These are phyloP conservation scores for Acrobasis consociella DNA, from an alignment of 2,888 invertebrate species.

Conservation along the genomic window DNA sequence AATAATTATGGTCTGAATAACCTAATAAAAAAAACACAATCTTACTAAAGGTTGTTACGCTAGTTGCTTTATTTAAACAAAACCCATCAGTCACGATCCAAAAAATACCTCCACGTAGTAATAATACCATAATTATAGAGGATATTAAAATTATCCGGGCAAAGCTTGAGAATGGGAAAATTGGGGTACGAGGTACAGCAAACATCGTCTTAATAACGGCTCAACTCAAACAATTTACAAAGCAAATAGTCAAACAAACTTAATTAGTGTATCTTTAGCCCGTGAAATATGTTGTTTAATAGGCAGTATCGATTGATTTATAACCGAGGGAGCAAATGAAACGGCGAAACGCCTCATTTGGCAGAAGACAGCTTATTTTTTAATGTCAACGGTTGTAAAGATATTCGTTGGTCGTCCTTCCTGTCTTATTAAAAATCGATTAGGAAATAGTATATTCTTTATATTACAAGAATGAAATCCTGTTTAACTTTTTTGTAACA, in stretches of 20 bases:
- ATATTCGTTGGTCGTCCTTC: neutral
- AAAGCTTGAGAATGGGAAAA: constrained; percentile 49
- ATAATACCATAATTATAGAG: constrained; percentile 24
- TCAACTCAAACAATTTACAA: constrained; percentile 72
- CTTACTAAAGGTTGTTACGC: neutral
- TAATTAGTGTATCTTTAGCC: constrained; percentile 67
- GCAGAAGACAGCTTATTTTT: constrained; percentile 31
- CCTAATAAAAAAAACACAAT: neutral
- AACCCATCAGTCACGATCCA: constrained; percentile 41
- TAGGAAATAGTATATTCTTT: neutral
- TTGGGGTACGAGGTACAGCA: constrained; percentile 53
- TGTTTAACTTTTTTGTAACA: too few species aligned
- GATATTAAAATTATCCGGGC: constrained; percentile 33
- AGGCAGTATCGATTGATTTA: constrained; percentile 58
- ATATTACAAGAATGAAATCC: too few species aligned
- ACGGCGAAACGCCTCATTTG: constrained; percentile 62
- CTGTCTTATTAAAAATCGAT: constrained; percentile 7
- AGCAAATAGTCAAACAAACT: constrained; percentile 76
- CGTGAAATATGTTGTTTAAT: constrained; percentile 68
- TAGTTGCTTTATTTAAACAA: constrained; percentile 17
- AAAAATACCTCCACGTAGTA: constrained; percentile 14
- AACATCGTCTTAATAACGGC: constrained; percentile 67
- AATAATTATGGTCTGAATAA: neutral
- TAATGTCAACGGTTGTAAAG: constrained; percentile 2
- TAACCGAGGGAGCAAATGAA: constrained; percentile 73